Percentiles rank a stretch among this genome's conserved stretches.
Conservation (phyloP, 2,113 vertebrate genomes). For the Xiphophorus couchianus region DNA sequence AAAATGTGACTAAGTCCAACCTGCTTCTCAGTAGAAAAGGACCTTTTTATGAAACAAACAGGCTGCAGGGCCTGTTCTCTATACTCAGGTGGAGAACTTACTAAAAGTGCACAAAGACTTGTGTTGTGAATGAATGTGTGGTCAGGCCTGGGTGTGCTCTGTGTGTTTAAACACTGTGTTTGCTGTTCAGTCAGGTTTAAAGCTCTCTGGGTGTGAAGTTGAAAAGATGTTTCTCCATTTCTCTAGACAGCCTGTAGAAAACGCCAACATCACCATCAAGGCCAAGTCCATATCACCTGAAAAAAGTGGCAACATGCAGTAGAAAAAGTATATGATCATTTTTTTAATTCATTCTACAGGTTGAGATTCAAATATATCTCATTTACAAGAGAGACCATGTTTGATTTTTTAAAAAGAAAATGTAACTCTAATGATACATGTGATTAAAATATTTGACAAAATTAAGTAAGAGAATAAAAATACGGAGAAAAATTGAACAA, state of each 20-base stretch:
- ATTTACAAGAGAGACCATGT: no score
- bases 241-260: constrained; percentile 5
- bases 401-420: no score
- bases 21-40: constrained; percentile 8
- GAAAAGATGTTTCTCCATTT: constrained; percentile 44
- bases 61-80: constrained; percentile 18
- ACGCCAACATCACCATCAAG: neutral
- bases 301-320: no score
- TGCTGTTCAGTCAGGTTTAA: constrained; percentile 60
- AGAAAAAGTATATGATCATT: no score
- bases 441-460: no score
- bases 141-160: constrained; percentile 54
- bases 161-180: no score
- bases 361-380: no score
- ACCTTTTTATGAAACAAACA: constrained; percentile 1
- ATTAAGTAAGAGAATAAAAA: no score
- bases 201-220: constrained; percentile 43
- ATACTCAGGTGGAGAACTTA: constrained; percentile 3
- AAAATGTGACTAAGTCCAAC: constrained; percentile 1
- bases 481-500: no score
- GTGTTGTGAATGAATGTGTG: constrained; percentile 61
- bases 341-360: no score
- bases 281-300: neutral
- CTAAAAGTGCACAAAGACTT: constrained; percentile 47
- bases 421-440: no score